Conservation (phyloP, 2,113 vertebrate genomes). For the Microtus richardsoni region DNA sequence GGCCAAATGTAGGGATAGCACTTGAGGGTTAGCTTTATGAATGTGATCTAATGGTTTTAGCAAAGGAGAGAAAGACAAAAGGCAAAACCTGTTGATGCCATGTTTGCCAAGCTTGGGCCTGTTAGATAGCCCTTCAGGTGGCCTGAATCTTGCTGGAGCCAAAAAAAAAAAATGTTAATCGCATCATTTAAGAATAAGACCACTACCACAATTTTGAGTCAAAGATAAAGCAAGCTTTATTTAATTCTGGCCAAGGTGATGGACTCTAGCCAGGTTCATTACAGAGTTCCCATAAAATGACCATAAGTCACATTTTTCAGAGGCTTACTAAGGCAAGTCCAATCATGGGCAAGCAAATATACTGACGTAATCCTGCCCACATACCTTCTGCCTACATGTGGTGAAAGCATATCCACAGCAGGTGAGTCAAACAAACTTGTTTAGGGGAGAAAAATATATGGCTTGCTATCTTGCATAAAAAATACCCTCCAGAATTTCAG, state of each 20-base stretch:
- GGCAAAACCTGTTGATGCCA: neutral
- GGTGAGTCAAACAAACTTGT: neutral
- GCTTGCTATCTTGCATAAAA: too few relatives aligned
- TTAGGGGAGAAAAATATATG: neutral
- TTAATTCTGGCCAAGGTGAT: neutral
- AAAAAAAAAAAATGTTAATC: neutral
- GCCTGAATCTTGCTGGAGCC: neutral
- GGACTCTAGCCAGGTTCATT: neutral
- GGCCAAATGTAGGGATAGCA: neutral
- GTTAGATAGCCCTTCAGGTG: neutral
- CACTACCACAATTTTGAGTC: neutral
- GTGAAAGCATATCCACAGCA: neutral
- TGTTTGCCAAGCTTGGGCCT: neutral
- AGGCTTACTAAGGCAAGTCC: neutral
- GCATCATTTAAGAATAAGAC: neutral
- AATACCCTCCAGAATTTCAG: neutral
- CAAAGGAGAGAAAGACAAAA: neutral
- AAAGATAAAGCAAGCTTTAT: neutral
- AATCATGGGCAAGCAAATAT: too few relatives aligned
- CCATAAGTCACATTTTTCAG: neutral
- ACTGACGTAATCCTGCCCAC: too few relatives aligned
- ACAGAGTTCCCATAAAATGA: neutral
- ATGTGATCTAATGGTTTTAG: neutral
- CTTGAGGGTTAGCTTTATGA: neutral
- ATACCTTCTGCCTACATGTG: neutral